These are phyloP conservation scores for Camptogramma bilineatum DNA, from an alignment of 2,888 invertebrate genomes.

Conservation along the genomic window DNA sequence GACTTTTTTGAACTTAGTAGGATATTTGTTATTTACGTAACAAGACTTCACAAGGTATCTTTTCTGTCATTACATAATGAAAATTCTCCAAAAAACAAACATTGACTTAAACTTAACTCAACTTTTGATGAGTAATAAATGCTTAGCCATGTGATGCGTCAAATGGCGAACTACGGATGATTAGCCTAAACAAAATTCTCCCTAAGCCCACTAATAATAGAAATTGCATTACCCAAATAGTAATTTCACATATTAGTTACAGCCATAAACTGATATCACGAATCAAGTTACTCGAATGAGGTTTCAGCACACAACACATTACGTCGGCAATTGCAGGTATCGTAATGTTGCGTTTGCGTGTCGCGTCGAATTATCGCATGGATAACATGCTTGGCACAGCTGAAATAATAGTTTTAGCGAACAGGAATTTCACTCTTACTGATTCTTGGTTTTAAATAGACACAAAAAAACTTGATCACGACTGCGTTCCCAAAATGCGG, in stretches of 20 bases:
- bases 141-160: too few relatives aligned
- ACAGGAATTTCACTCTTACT: conserved; percentile 11
- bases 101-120: too few relatives aligned
- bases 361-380: conserved; percentile 63
- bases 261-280: conserved; percentile 39
- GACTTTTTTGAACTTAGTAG: too few relatives aligned
- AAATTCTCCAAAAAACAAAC: too few relatives aligned
- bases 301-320: conserved; percentile 47
- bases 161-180: too few relatives aligned
- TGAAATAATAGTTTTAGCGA: conserved; percentile 8
- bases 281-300: conserved; percentile 45
- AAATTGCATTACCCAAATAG: too few relatives aligned
- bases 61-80: too few relatives aligned
- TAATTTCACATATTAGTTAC: conserved; percentile 40
- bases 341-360: conserved; percentile 72
- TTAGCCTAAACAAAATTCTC: neutral
- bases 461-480: neutral
- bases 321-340: conserved; percentile 53
- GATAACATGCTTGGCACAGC: conserved; percentile 39
- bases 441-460: neutral
- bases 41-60: too few relatives aligned
- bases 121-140: too few relatives aligned
- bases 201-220: neutral
- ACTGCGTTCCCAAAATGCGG: neutral
- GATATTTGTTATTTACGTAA: too few relatives aligned